phyloP scores from a whole-genome alignment of 2,888 invertebrate species.

The Apocheima hispidaria region DNA sequence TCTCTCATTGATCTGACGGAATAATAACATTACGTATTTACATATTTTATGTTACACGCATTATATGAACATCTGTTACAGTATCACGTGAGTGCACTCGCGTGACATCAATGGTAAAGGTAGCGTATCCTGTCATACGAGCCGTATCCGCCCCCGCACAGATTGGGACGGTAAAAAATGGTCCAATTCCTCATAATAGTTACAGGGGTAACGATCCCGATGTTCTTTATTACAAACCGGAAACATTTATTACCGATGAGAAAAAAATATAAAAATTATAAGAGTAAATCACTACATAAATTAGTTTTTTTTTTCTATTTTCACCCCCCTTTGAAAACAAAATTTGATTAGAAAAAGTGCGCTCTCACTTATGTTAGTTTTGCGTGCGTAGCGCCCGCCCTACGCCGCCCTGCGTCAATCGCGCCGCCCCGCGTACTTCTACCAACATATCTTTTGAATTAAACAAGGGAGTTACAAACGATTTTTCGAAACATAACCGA shows the following conservation, averaged over 20 bases:
- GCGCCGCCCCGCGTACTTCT: slow-evolving; percentile 67
- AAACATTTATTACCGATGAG: slow-evolving; percentile 76
- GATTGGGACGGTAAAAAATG: slow-evolving; percentile 80
- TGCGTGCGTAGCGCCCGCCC: slow-evolving; percentile 77
- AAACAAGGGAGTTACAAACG: background rate
- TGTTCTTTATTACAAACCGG: slow-evolving; percentile 81
- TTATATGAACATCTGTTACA: slow-evolving; percentile 67
- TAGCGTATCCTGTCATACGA: slow-evolving; percentile 84
- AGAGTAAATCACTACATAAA: slow-evolving; percentile 35
- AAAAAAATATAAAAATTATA: slow-evolving; percentile 17
- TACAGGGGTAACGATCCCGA: slow-evolving; percentile 69
- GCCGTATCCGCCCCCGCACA: slow-evolving; percentile 81
- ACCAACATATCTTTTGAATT: background rate
- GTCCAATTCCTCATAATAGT: slow-evolving; percentile 82
- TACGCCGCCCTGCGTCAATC: slow-evolving; percentile 74
- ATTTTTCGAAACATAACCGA: background rate
- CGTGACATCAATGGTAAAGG: slow-evolving; percentile 74
- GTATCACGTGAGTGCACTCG: slow-evolving; percentile 72
- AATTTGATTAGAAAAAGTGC: slow-evolving; percentile 52
- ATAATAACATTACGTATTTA: too few species aligned
- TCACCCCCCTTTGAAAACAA: slow-evolving; percentile 19
- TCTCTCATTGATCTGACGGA: too few species aligned
- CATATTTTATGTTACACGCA: too few species aligned
- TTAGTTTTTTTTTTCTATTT: slow-evolving; percentile 19
- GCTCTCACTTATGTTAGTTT: slow-evolving; percentile 68